Percentiles rank a stretch among this genome's conserved stretches.
Conservation (phyloP, 2,888 invertebrate species). For the Nemotelus nigrinus region DNA sequence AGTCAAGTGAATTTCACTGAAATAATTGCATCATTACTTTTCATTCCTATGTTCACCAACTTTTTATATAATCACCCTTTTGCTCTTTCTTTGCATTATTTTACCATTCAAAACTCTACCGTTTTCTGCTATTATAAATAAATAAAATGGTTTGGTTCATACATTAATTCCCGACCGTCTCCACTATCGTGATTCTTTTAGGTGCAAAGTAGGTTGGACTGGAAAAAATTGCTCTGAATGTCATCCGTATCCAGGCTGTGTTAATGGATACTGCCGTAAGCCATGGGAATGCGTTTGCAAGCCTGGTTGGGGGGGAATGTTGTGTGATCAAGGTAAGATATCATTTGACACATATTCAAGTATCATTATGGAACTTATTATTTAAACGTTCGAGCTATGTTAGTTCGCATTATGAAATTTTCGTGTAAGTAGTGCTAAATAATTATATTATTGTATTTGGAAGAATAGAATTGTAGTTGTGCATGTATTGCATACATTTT, state of each 20-base stretch:
- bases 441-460: background rate
- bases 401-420: background rate
- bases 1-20: background rate
- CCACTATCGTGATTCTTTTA: constrained; percentile 46
- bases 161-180: background rate
- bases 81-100: background rate
- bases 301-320: constrained; percentile 83
- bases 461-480: too few species aligned
- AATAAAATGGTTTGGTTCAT: constrained; percentile 26
- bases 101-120: too few species aligned
- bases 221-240: constrained; percentile 80
- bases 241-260: constrained; percentile 89
- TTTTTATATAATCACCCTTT: background rate
- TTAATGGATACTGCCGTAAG: constrained; percentile 81
- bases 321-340: constrained; percentile 85
- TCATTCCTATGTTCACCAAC: too few species aligned
- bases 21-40: constrained; percentile 5
- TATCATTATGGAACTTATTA: background rate
- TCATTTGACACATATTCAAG: background rate
- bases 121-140: background rate
- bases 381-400: background rate
- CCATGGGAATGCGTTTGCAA: constrained; percentile 93
- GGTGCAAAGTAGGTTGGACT: constrained; percentile 90
- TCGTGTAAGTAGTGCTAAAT: background rate
- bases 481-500: too few species aligned